Evolutionary conservation across 2,888 invertebrate species (phyloP).

Genomic region (Machimus rusticus): DNA sequence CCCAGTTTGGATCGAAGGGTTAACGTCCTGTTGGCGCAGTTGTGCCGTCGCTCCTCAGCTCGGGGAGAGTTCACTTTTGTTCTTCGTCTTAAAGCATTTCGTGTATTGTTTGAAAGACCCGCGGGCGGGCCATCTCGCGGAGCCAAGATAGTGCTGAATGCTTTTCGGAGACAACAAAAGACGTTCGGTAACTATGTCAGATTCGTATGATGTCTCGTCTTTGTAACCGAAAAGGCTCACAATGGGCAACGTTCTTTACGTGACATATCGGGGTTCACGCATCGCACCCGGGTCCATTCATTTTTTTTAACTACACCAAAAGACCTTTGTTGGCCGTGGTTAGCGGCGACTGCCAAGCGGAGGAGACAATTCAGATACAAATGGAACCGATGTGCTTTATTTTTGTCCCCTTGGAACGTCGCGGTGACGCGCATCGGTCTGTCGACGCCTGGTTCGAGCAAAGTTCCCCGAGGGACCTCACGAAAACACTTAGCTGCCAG

Average conservation of each 20-base stretch:
- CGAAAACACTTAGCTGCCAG: not conserved
- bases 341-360: not conserved
- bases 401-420: not conserved
- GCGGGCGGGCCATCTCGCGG: slow-evolving; percentile 21
- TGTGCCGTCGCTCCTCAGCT: not conserved
- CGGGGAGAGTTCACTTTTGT: not conserved
- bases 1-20: slow-evolving; percentile 41
- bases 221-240: slow-evolving; percentile 1
- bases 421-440: not conserved
- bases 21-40: slow-evolving; percentile 42
- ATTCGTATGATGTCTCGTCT: slow-evolving; percentile 17
- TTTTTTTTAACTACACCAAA: slow-evolving; percentile 26
- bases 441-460: not conserved
- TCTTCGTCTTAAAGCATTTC: not conserved
- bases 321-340: slow-evolving; percentile 14
- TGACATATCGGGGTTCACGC: slow-evolving; percentile 51
- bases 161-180: slow-evolving; percentile 38
- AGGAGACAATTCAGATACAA: slow-evolving; percentile 29
- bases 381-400: slow-evolving; percentile 26
- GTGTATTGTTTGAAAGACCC: not conserved
- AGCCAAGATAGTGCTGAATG: slow-evolving; percentile 7
- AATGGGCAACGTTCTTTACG: slow-evolving; percentile 43
- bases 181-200: slow-evolving; percentile 33
- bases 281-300: slow-evolving; percentile 50
- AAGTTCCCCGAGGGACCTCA: not conserved